Evolutionary conservation across 1,140 invertebrate species (phyloP), one percentile per base, ranked within the genome.

Genomic region (Araneus ventricosus): DNA sequence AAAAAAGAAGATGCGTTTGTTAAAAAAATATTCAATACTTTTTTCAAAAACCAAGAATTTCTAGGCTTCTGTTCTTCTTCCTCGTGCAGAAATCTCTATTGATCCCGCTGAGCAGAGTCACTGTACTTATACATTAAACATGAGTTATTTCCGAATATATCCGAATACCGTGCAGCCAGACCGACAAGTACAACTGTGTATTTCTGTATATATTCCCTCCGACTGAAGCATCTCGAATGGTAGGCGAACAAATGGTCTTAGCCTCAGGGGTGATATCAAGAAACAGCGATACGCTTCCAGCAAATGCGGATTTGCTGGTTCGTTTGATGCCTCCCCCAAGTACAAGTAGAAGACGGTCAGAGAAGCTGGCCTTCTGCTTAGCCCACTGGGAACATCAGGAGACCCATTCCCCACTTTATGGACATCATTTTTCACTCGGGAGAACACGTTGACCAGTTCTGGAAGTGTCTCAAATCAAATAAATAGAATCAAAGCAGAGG

Each of bases 301-400:
- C 59, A 63, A 63, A 63, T 63, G n/a, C 59, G 59, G 59, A 63
- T 63, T 63, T 63, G 59, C 59, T 63, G 59, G 59, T 63, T 63
- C 59, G 24, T 63, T 63, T 63, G 59, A 63, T 63, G 24, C 20
- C n/a, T 63, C 59, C 59, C 22, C 59, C 24, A 24, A 63, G 59
- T 63, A 22, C 59, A 63, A 22, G 22, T 6, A 63, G 22, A 63
- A 22, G n/a, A n/a, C 20, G 59, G 59, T 24, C 20, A 52, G 17
- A 6, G 22, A 63, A 63, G 24, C 22, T 63, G 59, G 5, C 24
- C 59, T 63, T 63, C 22, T n/a, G 24, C 59, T 63, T n/a, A 63
- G 59, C 59, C 59, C 59, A 22, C 59, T 24, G 59, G 59, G 59
- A 24, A n/a, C 59, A 22, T 63, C 59, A 63, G 24, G 59, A n/a